Evolutionary conservation across 30 jellyfish, hydroid and myxozoan species (phyloP), one percentile per base, ranked within the genome.

Genomic region (Aurelia aurita complex sp. Pacific): DNA sequence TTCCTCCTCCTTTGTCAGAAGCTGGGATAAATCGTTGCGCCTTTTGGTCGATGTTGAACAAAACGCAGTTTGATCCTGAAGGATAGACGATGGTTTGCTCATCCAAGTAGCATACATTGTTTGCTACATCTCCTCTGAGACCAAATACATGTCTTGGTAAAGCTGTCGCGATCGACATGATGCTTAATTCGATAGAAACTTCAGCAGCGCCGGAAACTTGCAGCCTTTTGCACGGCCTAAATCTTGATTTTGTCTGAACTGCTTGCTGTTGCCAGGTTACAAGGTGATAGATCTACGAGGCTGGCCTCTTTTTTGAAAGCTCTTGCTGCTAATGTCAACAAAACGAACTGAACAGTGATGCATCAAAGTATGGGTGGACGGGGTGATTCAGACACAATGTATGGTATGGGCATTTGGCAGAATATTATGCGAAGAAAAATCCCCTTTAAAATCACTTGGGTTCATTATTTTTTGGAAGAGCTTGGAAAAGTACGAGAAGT

Each of bases 71-170:
- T 13, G 97, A 88, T 17, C 98, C 98, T 5, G 97, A 81, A 16
- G 98, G 98, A 70, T 94, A 94, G 6, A 94, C 90, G 65, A 94
- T 83, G 2, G 94, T 89, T 65, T 94, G 98, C 81, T 94, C 98
- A 64, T 94, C 98, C 88, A 94, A 64, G 70, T 94, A 94, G 86
- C 90, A 82, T 2, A 94, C 90, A 85, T 87, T 94, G 85, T 84
- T 94, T 15, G 95, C 90, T 70, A 88, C 98, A 79, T 89, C 97
- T 11, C 95, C 85, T 67, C 89, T 86, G 64, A 94, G 89, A 19
- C 98, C 98, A 77, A 94, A 94, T 5, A 81, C 94, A 88, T 94
- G 89, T 74, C 98, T 87, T 23, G 98, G 98, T 35, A 87, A 36
- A 5, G 96, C 98, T 77, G 91, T 72, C 11, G 97, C 98, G 15